Percentiles rank a stretch among this genome's conserved stretches.
Conservation (phyloP, 2,888 invertebrate species). For the Phaedon cochleariae region DNA sequence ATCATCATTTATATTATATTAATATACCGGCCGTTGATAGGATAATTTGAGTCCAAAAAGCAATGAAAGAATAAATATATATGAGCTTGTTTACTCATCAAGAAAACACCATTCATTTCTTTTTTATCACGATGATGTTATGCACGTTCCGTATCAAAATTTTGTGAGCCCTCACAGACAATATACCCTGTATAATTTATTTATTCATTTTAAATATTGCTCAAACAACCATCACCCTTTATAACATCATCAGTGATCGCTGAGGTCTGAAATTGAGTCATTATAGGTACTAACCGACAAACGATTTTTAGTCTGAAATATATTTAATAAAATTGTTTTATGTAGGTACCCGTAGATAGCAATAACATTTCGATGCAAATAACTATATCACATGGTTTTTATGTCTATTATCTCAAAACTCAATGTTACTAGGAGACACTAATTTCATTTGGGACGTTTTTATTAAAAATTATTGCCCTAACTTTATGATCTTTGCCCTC, state of each 20-base stretch:
- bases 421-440: conserved; percentile 10
- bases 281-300: conserved; percentile 32
- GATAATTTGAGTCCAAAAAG: no score
- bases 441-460: conserved; percentile 15
- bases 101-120: no score
- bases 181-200: no score
- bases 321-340: conserved; percentile 30
- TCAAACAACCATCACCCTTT: not conserved
- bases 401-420: conserved; percentile 29
- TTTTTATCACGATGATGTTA: no score
- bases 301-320: conserved; percentile 22
- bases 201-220: no score
- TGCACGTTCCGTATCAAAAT: no score
- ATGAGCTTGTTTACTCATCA: no score
- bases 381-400: conserved; percentile 25
- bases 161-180: no score
- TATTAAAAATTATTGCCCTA: conserved; percentile 13
- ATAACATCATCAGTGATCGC: not conserved
- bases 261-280: conserved; percentile 31
- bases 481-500: conserved; percentile 2
- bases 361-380: conserved; percentile 32
- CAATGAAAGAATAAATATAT: no score
- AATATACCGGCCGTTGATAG: no score
- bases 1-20: no score
- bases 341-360: conserved; percentile 37